A percentile compares a stretch with the other conserved stretches of the same genome.
Conservation (phyloP, 2,113 vertebrate genomes). For the Chionis minor region DNA sequence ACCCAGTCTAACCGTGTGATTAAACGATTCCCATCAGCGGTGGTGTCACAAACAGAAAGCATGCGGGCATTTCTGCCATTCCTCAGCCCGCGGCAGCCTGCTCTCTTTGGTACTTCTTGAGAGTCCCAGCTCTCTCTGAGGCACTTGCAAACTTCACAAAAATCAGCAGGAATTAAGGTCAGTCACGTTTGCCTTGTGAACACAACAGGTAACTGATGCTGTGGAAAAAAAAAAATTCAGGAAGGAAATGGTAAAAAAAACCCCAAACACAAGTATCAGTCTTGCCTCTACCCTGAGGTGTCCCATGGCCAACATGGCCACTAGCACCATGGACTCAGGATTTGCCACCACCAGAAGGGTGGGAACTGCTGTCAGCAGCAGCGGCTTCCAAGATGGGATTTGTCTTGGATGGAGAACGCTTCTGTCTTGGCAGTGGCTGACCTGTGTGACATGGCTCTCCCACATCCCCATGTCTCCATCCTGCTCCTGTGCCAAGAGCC, state of each 20-base stretch:
- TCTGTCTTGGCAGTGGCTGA: neutral
- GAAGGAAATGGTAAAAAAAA: neutral
- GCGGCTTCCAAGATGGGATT: neutral
- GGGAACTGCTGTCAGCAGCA: neutral
- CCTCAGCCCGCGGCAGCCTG: neutral
- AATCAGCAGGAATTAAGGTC: neutral
- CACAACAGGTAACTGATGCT: neutral
- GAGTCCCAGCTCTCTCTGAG: neutral
- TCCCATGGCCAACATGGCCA: neutral
- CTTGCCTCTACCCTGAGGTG: neutral
- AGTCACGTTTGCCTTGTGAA: neutral
- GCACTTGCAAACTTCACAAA: neutral
- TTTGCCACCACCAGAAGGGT: neutral
- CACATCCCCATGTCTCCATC: neutral
- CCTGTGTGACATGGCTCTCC: neutral
- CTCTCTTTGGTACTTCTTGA: accelerated
- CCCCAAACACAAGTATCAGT: neutral
- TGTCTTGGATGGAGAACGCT: neutral
- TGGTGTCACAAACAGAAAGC: neutral
- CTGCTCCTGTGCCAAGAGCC: neutral
- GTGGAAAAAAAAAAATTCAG: neutral
- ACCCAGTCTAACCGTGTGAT: accelerated
- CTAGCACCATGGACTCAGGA: accelerated
- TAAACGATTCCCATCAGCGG: neutral
- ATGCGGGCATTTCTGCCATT: constrained; percentile 39